Evolutionary conservation across 1,140 invertebrate genomes (phyloP), one percentile per base, ranked within the genome.

Genomic region (Panagrolaimus sp.): DNA sequence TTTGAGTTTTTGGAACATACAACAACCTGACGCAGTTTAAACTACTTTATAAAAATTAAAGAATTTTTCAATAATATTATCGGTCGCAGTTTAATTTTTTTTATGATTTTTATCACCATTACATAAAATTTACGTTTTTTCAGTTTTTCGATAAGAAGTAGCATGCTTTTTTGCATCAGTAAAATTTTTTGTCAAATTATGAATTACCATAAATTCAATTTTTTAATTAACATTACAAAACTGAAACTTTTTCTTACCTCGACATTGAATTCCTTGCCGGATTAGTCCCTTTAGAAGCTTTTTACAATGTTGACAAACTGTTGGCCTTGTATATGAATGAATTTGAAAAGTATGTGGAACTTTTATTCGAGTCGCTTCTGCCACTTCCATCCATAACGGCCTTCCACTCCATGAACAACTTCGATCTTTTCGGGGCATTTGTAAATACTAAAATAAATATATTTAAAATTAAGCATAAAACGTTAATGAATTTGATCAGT

Each of bases 221-320:
- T 70, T 68, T 69, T 46, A 70, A n/a, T 6, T 3, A 10, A 21
- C 6, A 38, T 32, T 14, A 5, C 21, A 58, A 58, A 58, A 12
- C 5, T 6, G 1, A 28, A 28, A 63, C 17, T 62, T 12, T 58
- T 15, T 38, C 64, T 63, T 68, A 87, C 87, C 87, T 86, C 93
- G 91, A 84, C 96, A 98, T 84, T 98, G 95, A 67, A 96, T 84
- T 52, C 96, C 93, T 86, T 98, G 96, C 82, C 95, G 91, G 85
- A 96, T 96, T 58, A 98, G 87, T 1, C 95, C 95, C 78, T 91
- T 90, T 26, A 98, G 87, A 74, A 98, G 87, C 85, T 94, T 94
- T 84, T 94, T 94, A 87, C 95, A 98, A 83, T 90, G 88, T 77
- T 94, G 91, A 84, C 96, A 98, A 14, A 97, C 90, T 0, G 96